Conservation (phyloP, 1,140 invertebrate species). For the Coenobita brevimanus region DNA sequence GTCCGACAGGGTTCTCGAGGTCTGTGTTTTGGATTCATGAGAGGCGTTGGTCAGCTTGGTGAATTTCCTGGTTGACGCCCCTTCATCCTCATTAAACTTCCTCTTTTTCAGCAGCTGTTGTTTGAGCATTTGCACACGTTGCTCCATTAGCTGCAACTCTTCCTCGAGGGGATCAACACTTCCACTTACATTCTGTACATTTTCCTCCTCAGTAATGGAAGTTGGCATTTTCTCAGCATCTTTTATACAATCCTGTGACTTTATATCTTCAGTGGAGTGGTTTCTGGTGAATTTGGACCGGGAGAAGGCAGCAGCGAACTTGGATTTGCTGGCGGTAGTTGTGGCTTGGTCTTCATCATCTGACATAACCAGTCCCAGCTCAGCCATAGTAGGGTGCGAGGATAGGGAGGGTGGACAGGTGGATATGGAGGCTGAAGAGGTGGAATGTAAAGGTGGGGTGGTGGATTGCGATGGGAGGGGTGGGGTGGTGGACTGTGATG, state of each 20-base stretch:
- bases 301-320: slow-evolving; percentile 43
- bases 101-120: slow-evolving; percentile 61
- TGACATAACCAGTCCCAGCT: slow-evolving; percentile 59
- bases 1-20: slow-evolving; percentile 19
- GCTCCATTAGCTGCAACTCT: slow-evolving; percentile 65
- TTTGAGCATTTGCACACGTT: slow-evolving; percentile 54
- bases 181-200: not conserved
- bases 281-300: slow-evolving; percentile 13
- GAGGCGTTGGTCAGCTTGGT: slow-evolving; percentile 59
- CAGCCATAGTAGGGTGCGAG: not conserved
- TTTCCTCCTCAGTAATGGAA: not conserved
- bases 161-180: slow-evolving; percentile 62
- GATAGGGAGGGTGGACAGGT: not conserved
- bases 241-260: not conserved
- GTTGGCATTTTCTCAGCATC: not conserved
- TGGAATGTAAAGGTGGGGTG: not conserved
- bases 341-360: slow-evolving; percentile 59
- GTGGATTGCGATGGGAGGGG: too few relatives aligned
- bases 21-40: not conserved
- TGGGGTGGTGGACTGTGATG: too few relatives aligned
- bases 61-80: slow-evolving; percentile 36
- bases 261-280: not conserved
- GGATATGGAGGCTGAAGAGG: not conserved
- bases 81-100: slow-evolving; percentile 17
- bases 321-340: not conserved